These are phyloP conservation scores for Tipula unca DNA, from an alignment of 2,888 invertebrate genomes.

Conservation along the genomic window DNA sequence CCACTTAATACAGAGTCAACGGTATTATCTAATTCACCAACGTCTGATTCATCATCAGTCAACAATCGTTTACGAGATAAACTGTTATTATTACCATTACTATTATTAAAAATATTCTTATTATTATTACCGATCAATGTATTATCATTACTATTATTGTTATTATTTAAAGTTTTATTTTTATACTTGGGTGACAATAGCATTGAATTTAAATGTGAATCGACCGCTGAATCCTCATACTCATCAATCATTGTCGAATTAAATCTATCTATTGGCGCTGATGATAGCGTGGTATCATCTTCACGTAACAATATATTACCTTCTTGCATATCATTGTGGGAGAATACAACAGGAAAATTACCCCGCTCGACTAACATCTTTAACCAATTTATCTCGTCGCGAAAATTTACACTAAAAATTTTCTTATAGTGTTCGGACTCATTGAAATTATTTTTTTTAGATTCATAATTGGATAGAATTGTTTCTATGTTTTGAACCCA, in stretches of 20 bases:
- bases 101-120: not conserved
- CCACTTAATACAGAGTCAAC: conserved; percentile 35
- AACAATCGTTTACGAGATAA: conserved; percentile 26
- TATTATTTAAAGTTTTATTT: not conserved
- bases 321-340: conserved; percentile 93
- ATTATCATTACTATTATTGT: not conserved
- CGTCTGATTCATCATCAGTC: conserved; percentile 20
- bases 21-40: conserved; percentile 33
- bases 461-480: conserved; percentile 36
- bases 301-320: conserved; percentile 54
- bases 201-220: conserved; percentile 21
- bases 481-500: conserved; percentile 57
- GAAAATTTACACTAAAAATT: conserved; percentile 49
- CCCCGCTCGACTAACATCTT: conserved; percentile 49
- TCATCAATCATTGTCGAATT: conserved; percentile 23
- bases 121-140: not conserved
- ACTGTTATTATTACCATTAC: not conserved
- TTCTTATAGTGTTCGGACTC: conserved; percentile 28
- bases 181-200: conserved; percentile 20
- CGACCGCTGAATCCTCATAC: conserved; percentile 26
- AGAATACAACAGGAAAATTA: conserved; percentile 79
- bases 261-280: not conserved
- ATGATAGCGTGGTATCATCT: conserved; percentile 21
- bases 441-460: conserved; percentile 17
- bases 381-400: conserved; percentile 62